phyloP scores from a whole-genome alignment of 2,113 vertebrate species.

The Setophaga petechia region DNA sequence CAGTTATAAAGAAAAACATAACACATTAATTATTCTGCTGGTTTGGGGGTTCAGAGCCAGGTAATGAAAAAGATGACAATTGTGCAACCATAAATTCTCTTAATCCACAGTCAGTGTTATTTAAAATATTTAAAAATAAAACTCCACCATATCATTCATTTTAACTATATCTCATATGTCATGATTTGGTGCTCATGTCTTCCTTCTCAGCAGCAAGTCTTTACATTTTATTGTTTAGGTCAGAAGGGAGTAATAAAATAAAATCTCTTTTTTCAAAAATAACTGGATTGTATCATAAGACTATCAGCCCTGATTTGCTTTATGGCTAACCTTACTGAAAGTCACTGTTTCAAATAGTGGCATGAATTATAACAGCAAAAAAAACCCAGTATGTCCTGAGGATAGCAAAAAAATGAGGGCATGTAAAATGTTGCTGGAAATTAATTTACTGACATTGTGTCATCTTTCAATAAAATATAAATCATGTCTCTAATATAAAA shows the following conservation, averaged over 20 bases:
- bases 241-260: slow-evolving; percentile 11
- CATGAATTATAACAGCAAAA: not conserved
- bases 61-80: not conserved
- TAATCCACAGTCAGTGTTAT: not conserved
- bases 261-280: not conserved
- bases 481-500: not conserved
- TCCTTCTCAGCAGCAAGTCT: not conserved
- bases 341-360: not conserved
- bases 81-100: not conserved
- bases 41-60: not conserved
- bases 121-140: slow-evolving; percentile 5
- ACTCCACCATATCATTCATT: not conserved
- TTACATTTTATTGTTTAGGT: not conserved
- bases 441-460: not conserved
- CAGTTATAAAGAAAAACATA: not conserved
- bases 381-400: not conserved
- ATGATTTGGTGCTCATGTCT: not conserved
- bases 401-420: not conserved
- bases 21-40: not conserved
- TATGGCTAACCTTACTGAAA: slow-evolving; percentile 13
- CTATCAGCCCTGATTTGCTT: not conserved
- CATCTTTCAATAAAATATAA: not conserved
- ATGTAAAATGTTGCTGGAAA: not conserved
- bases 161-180: not conserved
- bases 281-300: not conserved